Conservation (phyloP, 1,140 invertebrate genomes). For the Ruditapes philippinarum region DNA sequence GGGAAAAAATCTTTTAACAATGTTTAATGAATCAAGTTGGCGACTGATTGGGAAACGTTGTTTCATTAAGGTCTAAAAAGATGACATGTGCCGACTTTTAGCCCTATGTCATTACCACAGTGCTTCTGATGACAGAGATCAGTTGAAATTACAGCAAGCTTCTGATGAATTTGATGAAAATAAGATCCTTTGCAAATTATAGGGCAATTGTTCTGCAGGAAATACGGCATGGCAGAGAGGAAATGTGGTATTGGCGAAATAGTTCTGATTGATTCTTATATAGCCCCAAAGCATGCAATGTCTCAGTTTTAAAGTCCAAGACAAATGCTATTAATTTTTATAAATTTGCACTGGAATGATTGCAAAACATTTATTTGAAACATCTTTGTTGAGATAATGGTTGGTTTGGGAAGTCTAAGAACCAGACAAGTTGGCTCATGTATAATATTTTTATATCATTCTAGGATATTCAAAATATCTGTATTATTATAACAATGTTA, state of each 20-base stretch:
- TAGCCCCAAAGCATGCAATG: not conserved
- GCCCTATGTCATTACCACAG: not conserved
- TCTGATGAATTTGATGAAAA: constrained; percentile 36
- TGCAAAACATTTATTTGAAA: not conserved
- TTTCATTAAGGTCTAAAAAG: constrained; percentile 17
- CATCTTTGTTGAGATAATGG: not conserved
- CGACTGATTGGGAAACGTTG: not conserved
- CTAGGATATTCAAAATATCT: no score
- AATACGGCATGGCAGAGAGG: constrained; percentile 20
- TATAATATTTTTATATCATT: no score
- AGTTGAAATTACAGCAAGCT: not conserved
- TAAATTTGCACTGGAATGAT: not conserved
- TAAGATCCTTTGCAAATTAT: constrained; percentile 36
- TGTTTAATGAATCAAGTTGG: no score
- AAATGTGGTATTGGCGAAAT: constrained; percentile 23
- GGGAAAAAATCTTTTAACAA: no score
- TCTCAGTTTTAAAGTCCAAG: not conserved
- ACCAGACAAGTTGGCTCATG: no score
- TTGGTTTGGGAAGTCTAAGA: no score
- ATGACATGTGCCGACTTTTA: not conserved
- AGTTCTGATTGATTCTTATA: constrained; percentile 23
- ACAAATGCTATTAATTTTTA: not conserved
- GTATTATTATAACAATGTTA: no score
- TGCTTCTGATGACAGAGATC: constrained; percentile 36
- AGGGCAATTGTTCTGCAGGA: constrained; percentile 3